Evolutionary conservation across 2,113 vertebrate genomes (phyloP), one percentile per base, ranked within the genome.

Genomic region (Nothoprocta perdicaria): DNA sequence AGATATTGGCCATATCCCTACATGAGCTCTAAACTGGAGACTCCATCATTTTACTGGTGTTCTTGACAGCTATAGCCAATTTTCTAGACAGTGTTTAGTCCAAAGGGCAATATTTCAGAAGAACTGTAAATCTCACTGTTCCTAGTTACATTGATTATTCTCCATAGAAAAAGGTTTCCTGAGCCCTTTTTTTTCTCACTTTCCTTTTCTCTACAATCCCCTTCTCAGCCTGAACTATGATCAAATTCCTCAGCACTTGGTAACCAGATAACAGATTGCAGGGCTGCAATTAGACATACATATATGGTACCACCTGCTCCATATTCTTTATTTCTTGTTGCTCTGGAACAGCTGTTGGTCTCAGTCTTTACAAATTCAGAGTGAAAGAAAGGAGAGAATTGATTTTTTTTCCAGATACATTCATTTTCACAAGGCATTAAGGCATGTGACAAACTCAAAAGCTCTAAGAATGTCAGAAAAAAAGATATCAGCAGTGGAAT

Each of bases 301-400:
- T 75, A 88, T 67, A 88, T 41, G 65, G 83, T 43, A 63, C 78
- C 96, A 94, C 84, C 94, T 96, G 94, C 79, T 92, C 48, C 23
- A 11, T 41, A 33, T 88, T 85, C 27, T 85, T 90, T 87, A 63
- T 55, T 46, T 52, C 72, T 52, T 71, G 50, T 31, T 60, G 4
- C 61, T 65, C 40, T 52, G 40, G 8, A 79, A 83, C 95, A 97
- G 94, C 91, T 96, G 95, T 48, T 84, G 63, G 29, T 76, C 80
- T 63, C 65, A 60, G 11, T 31, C 74, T 83, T 89, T 80, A 66
- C 68, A 81, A 89, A 76, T 65, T 88, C 31, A 73, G 55, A 65
- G 33, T 23, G 6, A 65, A 53, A 27, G 14, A 46, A 3, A 75
- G 8, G 40, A 60, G 10, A 6, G 21, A 5, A 4, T 53, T 35